These are phyloP conservation scores for Drosophila bocqueti DNA, from an alignment of 1,140 invertebrate species.

Conservation along the genomic window DNA sequence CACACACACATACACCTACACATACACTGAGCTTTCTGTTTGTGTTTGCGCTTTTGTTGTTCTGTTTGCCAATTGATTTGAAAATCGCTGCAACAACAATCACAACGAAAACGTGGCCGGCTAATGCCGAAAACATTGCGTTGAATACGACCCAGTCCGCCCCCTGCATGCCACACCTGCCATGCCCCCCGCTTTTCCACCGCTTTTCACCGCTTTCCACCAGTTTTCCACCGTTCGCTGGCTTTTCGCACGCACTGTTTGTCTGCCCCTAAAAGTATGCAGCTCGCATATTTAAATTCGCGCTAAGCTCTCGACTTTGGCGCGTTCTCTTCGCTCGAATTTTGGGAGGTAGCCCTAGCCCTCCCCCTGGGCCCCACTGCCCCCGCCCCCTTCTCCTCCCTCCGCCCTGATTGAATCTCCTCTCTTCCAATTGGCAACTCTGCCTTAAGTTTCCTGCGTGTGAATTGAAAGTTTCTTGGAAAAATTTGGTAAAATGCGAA, in stretches of 20 bases:
- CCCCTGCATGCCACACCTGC: conserved; percentile 2
- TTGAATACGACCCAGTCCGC: conserved; percentile 5
- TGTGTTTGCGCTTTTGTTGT: conserved; percentile 82
- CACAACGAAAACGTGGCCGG: conserved; percentile 36
- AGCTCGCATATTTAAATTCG: conserved; percentile 75
- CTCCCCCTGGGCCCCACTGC: too few species aligned
- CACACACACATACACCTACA: conserved; percentile 15
- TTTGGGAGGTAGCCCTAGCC: conserved; percentile 2
- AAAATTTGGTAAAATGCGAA: background rate
- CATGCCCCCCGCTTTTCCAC: background rate
- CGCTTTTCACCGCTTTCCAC: background rate
- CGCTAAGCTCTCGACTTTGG: conserved; percentile 50
- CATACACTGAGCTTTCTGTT: conserved; percentile 44
- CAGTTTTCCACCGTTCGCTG: background rate
- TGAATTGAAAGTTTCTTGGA: conserved; percentile 26
- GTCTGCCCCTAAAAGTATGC: conserved; percentile 74
- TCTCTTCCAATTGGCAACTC: conserved; percentile 12
- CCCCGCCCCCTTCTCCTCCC: background rate
- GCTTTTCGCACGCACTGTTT: conserved; percentile 66
- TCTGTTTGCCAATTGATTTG: conserved; percentile 80
- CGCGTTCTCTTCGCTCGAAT: conserved; percentile 7
- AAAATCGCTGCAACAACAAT: conserved; percentile 70
- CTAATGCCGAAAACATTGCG: conserved; percentile 70
- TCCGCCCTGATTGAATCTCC: conserved; percentile 45
- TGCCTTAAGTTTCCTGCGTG: conserved; percentile 16